phyloP scores from a whole-genome alignment of 2,113 vertebrate species.

The Emydocephalus ijimae region DNA sequence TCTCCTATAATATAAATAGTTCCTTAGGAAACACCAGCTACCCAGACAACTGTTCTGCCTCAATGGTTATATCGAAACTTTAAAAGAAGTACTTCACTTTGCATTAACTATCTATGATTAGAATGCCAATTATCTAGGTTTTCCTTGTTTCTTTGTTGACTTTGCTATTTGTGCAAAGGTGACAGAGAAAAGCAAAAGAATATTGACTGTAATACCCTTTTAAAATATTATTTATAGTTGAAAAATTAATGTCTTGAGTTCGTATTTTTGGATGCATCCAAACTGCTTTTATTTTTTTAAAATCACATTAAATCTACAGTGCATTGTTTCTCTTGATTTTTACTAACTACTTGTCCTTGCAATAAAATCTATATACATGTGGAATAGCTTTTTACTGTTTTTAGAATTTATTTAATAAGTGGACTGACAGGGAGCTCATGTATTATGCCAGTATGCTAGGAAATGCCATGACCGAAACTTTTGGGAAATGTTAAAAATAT shows the following conservation, averaged over 20 bases:
- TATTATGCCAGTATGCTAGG: no score
- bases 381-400: background rate
- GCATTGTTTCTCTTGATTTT: background rate
- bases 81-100: conserved; percentile 69
- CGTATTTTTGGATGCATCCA: background rate
- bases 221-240: conserved; percentile 11
- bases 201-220: background rate
- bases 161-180: conserved; percentile 49
- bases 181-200: conserved; percentile 33
- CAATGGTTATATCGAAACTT: conserved; percentile 77
- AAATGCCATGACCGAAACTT: background rate
- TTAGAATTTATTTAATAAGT: background rate
- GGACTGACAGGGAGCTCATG: background rate
- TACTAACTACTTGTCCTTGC: background rate
- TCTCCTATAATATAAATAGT: conserved; percentile 77
- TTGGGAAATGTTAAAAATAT: background rate
- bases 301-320: background rate
- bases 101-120: conserved; percentile 61
- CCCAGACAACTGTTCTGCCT: conserved; percentile 78
- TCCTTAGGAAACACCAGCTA: conserved; percentile 74
- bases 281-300: background rate
- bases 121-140: conserved; percentile 76
- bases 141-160: conserved; percentile 60
- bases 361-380: background rate
- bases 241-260: conserved; percentile 4